These are phyloP conservation scores for Ammodytes dubius DNA, from an alignment of 2,113 vertebrate genomes.

Conservation along the genomic window DNA sequence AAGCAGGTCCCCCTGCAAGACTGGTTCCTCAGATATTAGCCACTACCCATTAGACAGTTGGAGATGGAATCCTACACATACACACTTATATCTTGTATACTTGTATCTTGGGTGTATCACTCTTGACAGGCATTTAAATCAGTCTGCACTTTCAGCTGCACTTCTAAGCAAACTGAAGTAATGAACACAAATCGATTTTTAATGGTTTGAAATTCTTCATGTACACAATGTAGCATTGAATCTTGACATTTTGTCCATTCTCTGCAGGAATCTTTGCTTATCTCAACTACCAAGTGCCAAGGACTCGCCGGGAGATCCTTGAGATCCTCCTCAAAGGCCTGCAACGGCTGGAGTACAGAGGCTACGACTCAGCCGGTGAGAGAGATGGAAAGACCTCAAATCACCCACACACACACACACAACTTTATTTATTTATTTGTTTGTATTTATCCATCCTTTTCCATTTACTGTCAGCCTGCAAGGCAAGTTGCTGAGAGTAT, in stretches of 20 bases:
- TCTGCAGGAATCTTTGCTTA: conserved; percentile 96
- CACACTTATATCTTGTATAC: too few relatives aligned
- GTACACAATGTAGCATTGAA: neutral
- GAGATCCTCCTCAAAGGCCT: conserved; percentile 98
- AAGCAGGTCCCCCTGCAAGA: conserved; percentile 19
- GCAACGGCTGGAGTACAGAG: conserved; percentile 95
- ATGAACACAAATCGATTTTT: neutral
- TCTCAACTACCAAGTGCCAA: conserved; percentile 97
- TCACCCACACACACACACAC: conserved; percentile 15
- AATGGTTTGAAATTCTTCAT: too few relatives aligned
- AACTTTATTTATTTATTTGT: neutral
- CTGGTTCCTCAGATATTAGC: conserved; percentile 15
- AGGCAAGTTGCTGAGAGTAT: neutral
- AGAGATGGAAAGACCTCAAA: neutral
- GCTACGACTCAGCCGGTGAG: conserved; percentile 97
- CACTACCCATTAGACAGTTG: too few relatives aligned
- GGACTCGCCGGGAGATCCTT: conserved; percentile 95
- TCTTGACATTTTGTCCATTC: conserved; percentile 1
- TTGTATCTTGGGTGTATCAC: neutral
- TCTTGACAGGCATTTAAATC: neutral
- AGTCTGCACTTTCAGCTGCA: neutral
- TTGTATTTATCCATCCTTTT: neutral
- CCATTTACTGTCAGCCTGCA: conserved; percentile 2
- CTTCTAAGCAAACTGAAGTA: neutral
- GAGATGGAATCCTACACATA: too few relatives aligned